These are phyloP conservation scores for Geococcyx californianus DNA, from an alignment of 2,113 vertebrate genomes.

Conservation along the genomic window DNA sequence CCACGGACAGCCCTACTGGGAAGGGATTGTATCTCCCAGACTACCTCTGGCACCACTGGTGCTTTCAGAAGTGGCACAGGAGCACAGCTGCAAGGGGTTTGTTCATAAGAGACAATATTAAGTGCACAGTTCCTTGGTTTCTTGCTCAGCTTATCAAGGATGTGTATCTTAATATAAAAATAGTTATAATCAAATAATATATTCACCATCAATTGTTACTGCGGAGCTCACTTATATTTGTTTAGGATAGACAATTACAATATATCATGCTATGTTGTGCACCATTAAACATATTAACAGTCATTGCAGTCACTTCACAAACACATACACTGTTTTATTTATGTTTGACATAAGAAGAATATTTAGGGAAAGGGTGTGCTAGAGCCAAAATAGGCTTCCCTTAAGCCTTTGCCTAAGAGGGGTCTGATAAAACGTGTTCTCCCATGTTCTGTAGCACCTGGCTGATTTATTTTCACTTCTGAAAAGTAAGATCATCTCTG, in stretches of 20 bases:
- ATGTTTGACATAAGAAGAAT: not conserved
- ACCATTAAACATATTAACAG: not conserved
- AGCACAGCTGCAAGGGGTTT: not conserved
- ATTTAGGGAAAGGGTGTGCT: not conserved
- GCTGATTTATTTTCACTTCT: not conserved
- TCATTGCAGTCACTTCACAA: not conserved
- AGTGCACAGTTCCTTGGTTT: not conserved
- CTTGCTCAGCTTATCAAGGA: not conserved
- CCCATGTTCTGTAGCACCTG: not conserved
- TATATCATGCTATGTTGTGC: not conserved
- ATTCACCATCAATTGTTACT: not conserved
- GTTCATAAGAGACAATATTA: not conserved
- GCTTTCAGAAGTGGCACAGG: not conserved
- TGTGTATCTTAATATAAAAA: not conserved
- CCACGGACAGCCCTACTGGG: accelerated
- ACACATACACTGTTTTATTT: not conserved
- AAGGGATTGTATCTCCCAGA: not conserved
- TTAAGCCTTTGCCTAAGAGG: not conserved
- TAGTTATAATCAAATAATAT: accelerated
- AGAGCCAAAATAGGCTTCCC: not conserved
- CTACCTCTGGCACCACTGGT: not conserved
- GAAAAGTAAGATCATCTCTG: not conserved
- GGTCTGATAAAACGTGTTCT: not conserved
- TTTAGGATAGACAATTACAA: not conserved
- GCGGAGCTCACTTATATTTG: not conserved